Evolutionary conservation across 2,797 vertebrate genomes (phyloP).

Genomic region (Myotis pilosus): DNA sequence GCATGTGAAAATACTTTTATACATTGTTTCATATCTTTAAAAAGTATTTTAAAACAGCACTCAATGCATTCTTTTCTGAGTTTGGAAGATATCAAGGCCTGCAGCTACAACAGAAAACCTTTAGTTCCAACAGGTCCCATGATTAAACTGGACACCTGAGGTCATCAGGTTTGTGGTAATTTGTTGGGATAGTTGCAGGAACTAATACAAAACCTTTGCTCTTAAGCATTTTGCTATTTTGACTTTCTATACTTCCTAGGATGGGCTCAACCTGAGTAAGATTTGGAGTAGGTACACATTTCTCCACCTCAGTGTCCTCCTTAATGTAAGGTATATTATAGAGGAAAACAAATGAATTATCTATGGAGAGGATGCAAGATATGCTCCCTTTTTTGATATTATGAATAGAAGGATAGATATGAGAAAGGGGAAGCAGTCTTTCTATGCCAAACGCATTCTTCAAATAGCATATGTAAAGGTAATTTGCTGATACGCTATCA

Average conservation of each 20-base stretch:
- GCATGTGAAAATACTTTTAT: not conserved
- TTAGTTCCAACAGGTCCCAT: constrained; percentile 55
- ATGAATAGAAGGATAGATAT: not conserved
- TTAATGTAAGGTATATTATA: not conserved
- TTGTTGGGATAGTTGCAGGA: too few species aligned
- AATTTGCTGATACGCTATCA: not conserved
- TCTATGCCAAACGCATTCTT: not conserved
- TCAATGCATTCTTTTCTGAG: constrained; percentile 65
- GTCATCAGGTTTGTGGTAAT: not conserved
- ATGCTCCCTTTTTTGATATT: not conserved
- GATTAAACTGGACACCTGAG: not conserved
- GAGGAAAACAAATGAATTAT: not conserved
- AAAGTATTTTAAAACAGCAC: constrained; percentile 54
- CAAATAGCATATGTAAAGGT: not conserved
- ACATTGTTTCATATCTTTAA: constrained; percentile 48
- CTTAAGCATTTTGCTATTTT: not conserved
- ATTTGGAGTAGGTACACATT: not conserved
- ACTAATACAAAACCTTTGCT: not conserved
- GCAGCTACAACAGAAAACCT: constrained; percentile 54
- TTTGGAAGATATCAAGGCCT: constrained; percentile 72
- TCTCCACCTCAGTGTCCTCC: not conserved
- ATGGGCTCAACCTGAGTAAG: not conserved
- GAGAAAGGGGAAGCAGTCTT: not conserved
- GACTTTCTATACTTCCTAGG: not conserved
- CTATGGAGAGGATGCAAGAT: not conserved